Conservation (phyloP, 2,113 vertebrate genomes). For the Petrocephalus microphthalmus region DNA sequence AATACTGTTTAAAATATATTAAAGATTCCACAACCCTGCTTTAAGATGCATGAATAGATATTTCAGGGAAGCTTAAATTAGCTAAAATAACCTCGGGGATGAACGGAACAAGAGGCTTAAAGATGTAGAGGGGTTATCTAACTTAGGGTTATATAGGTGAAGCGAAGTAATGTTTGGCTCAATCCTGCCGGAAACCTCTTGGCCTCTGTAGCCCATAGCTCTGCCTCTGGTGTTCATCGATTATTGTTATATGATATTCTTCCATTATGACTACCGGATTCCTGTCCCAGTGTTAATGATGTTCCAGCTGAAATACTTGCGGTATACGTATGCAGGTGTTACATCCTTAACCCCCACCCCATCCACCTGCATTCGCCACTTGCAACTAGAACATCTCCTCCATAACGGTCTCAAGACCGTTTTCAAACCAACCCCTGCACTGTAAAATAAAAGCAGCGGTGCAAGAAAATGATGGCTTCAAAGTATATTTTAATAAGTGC, state of each 20-base stretch:
- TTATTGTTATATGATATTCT: neutral
- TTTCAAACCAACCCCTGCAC: conserved; percentile 59
- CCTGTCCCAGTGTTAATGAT: neutral
- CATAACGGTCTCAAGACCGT: conserved; percentile 57
- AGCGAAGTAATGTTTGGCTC: neutral
- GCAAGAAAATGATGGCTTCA: conserved; percentile 57
- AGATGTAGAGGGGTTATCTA: neutral
- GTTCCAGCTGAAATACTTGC: neutral
- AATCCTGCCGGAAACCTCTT: neutral
- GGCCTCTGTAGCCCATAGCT: neutral
- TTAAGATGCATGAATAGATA: neutral
- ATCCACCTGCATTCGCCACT: neutral
- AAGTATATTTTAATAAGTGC: conserved; percentile 32
- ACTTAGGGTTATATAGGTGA: neutral
- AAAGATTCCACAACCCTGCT: neutral
- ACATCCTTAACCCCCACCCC: neutral
- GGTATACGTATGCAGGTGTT: neutral
- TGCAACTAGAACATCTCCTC: conserved; percentile 29
- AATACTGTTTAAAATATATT: neutral
- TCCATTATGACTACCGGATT: neutral
- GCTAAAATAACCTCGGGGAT: conserved; percentile 19
- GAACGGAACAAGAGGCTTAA: conserved; percentile 19
- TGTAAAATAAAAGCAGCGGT: conserved; percentile 61
- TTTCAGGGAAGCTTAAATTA: conserved; percentile 20
- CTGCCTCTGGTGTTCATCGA: neutral